Base-by-base conservation (phyloP, 2,797 vertebrate species). In the Chrosomus eos region DNA sequence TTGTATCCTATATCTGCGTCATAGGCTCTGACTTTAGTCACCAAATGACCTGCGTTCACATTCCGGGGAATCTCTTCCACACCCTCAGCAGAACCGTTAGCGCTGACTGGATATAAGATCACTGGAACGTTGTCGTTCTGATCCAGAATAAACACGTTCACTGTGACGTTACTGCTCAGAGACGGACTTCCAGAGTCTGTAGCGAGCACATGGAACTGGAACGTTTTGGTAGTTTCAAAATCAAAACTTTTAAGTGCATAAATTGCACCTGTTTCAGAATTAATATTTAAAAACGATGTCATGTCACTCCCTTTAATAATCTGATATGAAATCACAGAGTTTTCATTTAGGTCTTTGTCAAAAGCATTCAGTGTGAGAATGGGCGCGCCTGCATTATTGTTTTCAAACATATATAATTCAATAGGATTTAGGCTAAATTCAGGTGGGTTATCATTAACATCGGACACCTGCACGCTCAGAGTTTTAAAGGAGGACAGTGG, bases 361-460 rank as follows among this genome's bases (percentile, higher is more conserved):
- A 77, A 80, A 1, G 92, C 91, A 62, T 31, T 91, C 1, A 94
- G 86, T 0, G 90, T 88, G 55, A 91, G 88, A 80, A 95, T 92
- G 0, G 58, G 36, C 0, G 68, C 23, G 0, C 94, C 94, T 0
- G 92, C 90, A 1, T 23, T 2, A 28, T 95, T 96, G 79, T 95
- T 96, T 91, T 95, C 95, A 19, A 78, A 55, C 58, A 95, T 62
- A 84, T 94, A 95, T 1, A 95, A 83, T 40, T 92, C 90, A 13
- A 90, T 64, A 0, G 93, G 93, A 74, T 90, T 93, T 21, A 91
- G 70, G 1, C 62, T 66, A 81, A 95, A 95, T 1, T 87, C 26
- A 51, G 94, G 94, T 1, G 0, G 84, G 73, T 95, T 95, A 0
- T 95, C 94, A 84, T 95, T 95, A 8, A 95, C 87, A 84, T 95